Conservation (phyloP, 2,888 invertebrate species). For the Dorcus parallelipipedus region DNA sequence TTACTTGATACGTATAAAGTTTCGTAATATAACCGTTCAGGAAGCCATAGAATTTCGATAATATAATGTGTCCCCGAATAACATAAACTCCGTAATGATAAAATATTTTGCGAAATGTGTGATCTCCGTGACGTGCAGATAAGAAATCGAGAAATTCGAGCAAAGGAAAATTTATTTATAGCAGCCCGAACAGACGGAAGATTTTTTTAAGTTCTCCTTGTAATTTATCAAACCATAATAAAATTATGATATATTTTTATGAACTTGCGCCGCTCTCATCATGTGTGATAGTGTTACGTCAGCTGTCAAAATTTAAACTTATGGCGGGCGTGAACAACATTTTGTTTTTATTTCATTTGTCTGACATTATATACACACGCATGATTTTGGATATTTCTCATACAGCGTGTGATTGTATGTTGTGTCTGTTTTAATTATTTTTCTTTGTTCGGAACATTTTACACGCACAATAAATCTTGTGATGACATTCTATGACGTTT, state of each 20-base stretch:
- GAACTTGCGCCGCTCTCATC: neutral
- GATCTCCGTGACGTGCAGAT: neutral
- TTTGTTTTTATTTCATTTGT: conserved; percentile 1
- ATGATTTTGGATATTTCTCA: neutral
- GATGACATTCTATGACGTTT: no score
- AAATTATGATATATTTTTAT: neutral
- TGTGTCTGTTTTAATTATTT: neutral
- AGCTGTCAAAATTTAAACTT: neutral
- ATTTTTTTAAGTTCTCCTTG: no score
- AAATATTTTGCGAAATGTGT: neutral
- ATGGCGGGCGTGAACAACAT: neutral
- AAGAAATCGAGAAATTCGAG: neutral
- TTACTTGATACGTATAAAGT: conserved; percentile 28
- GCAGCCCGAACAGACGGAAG: no score
- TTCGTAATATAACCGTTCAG: neutral
- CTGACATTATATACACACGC: neutral
- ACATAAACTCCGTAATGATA: no score
- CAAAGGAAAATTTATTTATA: no score
- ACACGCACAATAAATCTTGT: no score
- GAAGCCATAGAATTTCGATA: no score
- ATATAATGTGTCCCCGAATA: no score
- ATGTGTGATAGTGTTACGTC: neutral
- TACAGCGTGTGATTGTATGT: neutral
- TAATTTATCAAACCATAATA: no score
- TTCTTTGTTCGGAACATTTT: neutral